phyloP scores from a whole-genome alignment of 2,797 vertebrate genomes.

The Tangara arthus region DNA sequence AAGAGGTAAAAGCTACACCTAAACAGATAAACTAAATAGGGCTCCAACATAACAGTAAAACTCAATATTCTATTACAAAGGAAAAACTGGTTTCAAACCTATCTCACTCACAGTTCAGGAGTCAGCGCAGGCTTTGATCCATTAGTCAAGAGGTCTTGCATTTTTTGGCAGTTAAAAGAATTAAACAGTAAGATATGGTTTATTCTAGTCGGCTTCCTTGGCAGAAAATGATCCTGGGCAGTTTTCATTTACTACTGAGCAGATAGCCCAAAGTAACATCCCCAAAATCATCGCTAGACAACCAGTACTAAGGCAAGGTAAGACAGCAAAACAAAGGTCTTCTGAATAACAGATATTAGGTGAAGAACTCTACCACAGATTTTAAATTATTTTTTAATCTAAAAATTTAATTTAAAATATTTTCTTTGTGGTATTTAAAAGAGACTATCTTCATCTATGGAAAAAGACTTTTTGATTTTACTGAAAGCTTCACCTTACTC shows the following conservation, averaged over 20 bases:
- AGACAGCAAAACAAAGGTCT: not conserved
- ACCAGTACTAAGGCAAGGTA: not conserved
- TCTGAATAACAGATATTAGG: not conserved
- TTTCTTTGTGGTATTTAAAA: not conserved
- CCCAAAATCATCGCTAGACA: fast-evolving
- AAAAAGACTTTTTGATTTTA: not conserved
- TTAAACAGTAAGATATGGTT: not conserved
- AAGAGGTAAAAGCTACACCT: not conserved
- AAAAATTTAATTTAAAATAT: not conserved
- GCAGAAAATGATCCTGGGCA: not conserved
- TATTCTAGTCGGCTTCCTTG: not conserved
- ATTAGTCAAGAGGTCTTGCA: not conserved
- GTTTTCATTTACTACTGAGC: not conserved
- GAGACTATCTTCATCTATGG: not conserved
- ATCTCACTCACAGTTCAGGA: not conserved
- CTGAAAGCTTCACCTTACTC: not conserved
- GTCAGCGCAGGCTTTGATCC: not conserved
- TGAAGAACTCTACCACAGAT: not conserved
- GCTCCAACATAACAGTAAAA: not conserved
- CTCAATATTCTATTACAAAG: not conserved
- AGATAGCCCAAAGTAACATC: not conserved
- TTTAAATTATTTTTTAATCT: not conserved
- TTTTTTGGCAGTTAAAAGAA: not conserved
- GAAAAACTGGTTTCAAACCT: not conserved
- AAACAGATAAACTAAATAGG: not conserved